Evolutionary conservation across 2,888 invertebrate species (phyloP).

Genomic region (Plutella xylostella): DNA sequence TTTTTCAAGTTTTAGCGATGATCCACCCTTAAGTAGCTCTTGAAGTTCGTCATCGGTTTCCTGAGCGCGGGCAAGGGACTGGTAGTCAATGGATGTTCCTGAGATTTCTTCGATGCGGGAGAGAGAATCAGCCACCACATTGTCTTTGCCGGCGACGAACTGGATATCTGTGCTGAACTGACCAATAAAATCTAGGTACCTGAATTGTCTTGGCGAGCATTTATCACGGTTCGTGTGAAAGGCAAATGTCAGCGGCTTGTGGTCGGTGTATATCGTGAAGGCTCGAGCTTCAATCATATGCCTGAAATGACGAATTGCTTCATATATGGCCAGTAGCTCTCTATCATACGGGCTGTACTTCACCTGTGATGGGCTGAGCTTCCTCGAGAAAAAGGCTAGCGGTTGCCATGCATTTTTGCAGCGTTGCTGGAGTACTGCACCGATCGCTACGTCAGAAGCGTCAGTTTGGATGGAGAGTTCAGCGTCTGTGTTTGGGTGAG

Average conservation of each 20-base stretch:
- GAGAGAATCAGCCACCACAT: constrained; percentile 21
- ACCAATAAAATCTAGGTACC: constrained; percentile 19
- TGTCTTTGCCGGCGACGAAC: constrained; percentile 18
- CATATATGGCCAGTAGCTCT: constrained; percentile 25
- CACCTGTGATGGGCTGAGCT: constrained; percentile 22
- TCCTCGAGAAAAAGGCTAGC: constrained; percentile 28
- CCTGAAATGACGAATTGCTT: constrained; percentile 22
- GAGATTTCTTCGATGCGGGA: constrained; percentile 14
- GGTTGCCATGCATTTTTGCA: constrained; percentile 19
- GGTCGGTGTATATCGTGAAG: constrained; percentile 17
- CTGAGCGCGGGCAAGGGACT: constrained; percentile 10
- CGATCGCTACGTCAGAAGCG: constrained; percentile 23
- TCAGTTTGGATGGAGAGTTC: constrained; percentile 22
- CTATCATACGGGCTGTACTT: constrained; percentile 29
- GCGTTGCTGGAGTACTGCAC: constrained; percentile 28
- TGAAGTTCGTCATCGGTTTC: constrained; percentile 15
- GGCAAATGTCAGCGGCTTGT: constrained; percentile 21
- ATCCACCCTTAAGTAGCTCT: background rate
- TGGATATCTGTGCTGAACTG: constrained; percentile 20
- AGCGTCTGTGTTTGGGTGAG: constrained; percentile 20
- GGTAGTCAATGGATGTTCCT: constrained; percentile 6
- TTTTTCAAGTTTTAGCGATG: constrained; percentile 3
- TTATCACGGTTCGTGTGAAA: constrained; percentile 20
- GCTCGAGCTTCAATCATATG: constrained; percentile 27
- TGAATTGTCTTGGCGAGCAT: constrained; percentile 21